phyloP scores from a whole-genome alignment of 2,888 invertebrate species.

The Stegana nigrithorax region DNA sequence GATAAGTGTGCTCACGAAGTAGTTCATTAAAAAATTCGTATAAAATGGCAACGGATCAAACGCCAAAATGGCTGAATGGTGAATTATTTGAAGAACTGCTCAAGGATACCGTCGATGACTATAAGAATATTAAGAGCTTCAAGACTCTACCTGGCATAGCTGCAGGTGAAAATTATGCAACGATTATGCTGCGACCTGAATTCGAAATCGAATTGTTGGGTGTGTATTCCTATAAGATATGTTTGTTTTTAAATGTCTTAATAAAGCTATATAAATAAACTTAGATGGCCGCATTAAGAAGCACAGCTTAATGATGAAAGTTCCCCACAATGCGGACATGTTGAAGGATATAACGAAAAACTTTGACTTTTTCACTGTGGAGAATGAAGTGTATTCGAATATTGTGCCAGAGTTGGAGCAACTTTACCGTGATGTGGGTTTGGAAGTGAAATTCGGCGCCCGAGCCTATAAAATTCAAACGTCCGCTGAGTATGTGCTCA shows the following conservation, averaged over 20 bases:
- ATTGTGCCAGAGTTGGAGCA: constrained; percentile 42
- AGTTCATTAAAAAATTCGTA: too few species aligned
- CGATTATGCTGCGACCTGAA: constrained; percentile 47
- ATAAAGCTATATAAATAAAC: too few species aligned
- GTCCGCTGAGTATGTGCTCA: constrained; percentile 37
- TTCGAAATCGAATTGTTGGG: constrained; percentile 49
- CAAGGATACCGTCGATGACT: constrained; percentile 25
- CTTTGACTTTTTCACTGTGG: constrained; percentile 42
- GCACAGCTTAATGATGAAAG: constrained; percentile 32
- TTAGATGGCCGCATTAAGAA: too few species aligned
- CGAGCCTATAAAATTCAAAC: constrained; percentile 33
- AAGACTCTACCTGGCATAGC: constrained; percentile 37
- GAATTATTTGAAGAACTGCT: constrained; percentile 32
- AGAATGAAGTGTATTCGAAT: constrained; percentile 42
- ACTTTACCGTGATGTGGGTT: constrained; percentile 37
- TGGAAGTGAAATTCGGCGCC: constrained; percentile 38
- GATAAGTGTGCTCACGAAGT: too few species aligned
- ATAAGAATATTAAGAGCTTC: constrained; percentile 34
- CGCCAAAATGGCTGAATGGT: constrained; percentile 35
- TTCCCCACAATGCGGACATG: constrained; percentile 25
- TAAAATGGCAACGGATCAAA: too few species aligned
- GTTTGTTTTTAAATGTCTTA: too few species aligned
- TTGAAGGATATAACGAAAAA: constrained; percentile 25
- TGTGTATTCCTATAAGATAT: too few species aligned
- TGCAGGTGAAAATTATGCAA: constrained; percentile 57